Evolutionary conservation across 2,888 invertebrate genomes (phyloP).

Genomic region (Ennomos quercinarius): DNA sequence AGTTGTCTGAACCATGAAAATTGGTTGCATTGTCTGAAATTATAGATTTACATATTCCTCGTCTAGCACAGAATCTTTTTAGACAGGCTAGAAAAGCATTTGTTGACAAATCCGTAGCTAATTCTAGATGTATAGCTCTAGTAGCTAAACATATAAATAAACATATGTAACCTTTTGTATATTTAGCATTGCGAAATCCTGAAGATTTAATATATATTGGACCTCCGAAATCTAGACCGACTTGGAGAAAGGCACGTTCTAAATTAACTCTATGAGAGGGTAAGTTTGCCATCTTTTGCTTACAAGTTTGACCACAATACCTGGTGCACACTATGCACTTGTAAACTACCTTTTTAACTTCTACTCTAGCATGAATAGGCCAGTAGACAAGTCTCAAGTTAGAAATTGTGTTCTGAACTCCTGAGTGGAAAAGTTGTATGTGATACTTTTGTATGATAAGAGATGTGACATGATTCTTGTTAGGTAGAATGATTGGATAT

Average conservation of each 20-base stretch:
- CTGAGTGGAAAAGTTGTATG: too few relatives aligned
- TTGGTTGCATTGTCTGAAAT: slow-evolving; percentile 21
- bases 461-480: slow-evolving; percentile 2
- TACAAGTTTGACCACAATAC: slow-evolving; percentile 10
- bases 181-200: slow-evolving; percentile 2
- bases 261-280: slow-evolving; percentile 5
- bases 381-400: background rate
- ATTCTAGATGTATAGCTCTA: background rate
- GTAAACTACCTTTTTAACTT: slow-evolving; percentile 1
- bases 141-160: background rate
- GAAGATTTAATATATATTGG: slow-evolving; percentile 3
- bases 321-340: slow-evolving; percentile 6
- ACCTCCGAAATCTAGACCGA: slow-evolving; percentile 2
- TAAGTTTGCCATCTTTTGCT: slow-evolving; percentile 8
- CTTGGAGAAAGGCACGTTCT: slow-evolving; percentile 5
- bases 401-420: too few relatives aligned
- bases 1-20: slow-evolving; percentile 16
- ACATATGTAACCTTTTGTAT: background rate
- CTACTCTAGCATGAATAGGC: slow-evolving; percentile 16
- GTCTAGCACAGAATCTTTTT: slow-evolving; percentile 5
- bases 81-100: background rate
- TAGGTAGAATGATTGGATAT: slow-evolving; percentile 5
- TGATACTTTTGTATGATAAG: slow-evolving; percentile 4
- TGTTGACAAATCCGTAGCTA: background rate
- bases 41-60: slow-evolving; percentile 1